Evolutionary conservation across 2,888 invertebrate genomes (phyloP).

Genomic region (Lypha dubia): DNA sequence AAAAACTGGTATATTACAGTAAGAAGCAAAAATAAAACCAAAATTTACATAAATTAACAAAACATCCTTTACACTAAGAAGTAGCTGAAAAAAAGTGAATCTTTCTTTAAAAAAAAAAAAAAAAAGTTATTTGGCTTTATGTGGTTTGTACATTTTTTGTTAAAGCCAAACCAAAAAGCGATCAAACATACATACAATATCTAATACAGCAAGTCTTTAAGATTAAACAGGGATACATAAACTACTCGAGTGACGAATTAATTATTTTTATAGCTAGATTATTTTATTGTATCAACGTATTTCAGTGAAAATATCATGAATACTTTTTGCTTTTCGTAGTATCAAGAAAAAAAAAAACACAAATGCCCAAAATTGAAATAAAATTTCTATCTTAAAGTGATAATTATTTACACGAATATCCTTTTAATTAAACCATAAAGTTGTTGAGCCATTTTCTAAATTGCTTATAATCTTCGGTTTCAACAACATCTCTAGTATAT

Average conservation of each 20-base stretch:
- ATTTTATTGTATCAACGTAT: conserved; percentile 14
- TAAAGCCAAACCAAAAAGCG: neutral
- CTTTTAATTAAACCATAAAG: conserved; percentile 81
- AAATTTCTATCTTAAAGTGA: conserved; percentile 66
- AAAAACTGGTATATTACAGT: conserved; percentile 49
- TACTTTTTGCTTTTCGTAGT: conserved; percentile 34
- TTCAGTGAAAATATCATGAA: conserved; percentile 14
- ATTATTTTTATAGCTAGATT: conserved; percentile 67
- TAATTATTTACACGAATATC: conserved; percentile 79
- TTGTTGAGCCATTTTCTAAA: conserved; percentile 64
- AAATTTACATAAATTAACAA: conserved; percentile 24
- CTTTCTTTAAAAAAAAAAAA: no score
- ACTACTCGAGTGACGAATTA: conserved; percentile 68
- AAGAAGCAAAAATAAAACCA: conserved; percentile 14
- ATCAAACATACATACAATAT: conserved; percentile 35
- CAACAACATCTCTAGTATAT: conserved; percentile 55
- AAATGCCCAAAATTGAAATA: conserved; percentile 12
- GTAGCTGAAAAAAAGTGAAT: neutral
- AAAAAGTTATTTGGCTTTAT: conserved; percentile 9
- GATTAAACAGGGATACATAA: conserved; percentile 74
- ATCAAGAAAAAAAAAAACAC: neutral
- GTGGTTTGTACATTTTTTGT: conserved; percentile 5
- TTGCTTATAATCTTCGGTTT: conserved; percentile 46
- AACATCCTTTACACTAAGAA: conserved; percentile 24
- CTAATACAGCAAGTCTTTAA: conserved; percentile 77